These are phyloP conservation scores for Cheilosia pagana DNA, from an alignment of 2,888 invertebrate species.

Conservation along the genomic window DNA sequence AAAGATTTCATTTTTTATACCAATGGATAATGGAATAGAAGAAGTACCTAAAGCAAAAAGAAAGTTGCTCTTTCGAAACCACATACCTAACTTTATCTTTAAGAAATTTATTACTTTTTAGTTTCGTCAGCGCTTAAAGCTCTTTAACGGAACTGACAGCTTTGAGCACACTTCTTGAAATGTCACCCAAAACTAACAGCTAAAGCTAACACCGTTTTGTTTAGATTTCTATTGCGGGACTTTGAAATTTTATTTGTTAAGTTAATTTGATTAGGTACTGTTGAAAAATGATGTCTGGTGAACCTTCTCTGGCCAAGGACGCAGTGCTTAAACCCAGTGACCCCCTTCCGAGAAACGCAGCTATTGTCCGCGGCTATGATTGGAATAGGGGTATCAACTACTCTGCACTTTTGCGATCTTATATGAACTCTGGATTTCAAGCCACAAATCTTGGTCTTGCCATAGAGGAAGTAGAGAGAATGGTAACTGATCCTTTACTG, in stretches of 20 bases:
- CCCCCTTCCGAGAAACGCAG: slow-evolving; percentile 87
- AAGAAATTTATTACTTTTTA: no score
- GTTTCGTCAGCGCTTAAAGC: neutral
- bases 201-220: slow-evolving; percentile 40
- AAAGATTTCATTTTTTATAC: no score
- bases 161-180: neutral
- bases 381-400: slow-evolving; percentile 96
- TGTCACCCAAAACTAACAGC: neutral
- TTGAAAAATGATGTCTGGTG: slow-evolving; percentile 77
- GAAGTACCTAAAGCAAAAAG: no score
- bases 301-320: slow-evolving; percentile 86
- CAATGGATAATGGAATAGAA: no score
- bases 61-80: no score
- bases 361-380: slow-evolving; percentile 93
- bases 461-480: slow-evolving; percentile 95
- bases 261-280: neutral
- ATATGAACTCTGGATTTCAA: slow-evolving; percentile 95
- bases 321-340: slow-evolving; percentile 90
- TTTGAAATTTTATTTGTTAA: neutral
- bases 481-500: slow-evolving; percentile 85
- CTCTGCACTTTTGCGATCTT: slow-evolving; percentile 91
- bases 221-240: slow-evolving; percentile 9
- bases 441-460: slow-evolving; percentile 97
- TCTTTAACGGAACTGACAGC: neutral
- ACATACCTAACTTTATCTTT: no score